Base-by-base conservation (phyloP, 2,113 vertebrate species). In the Albula glossodonta region DNA sequence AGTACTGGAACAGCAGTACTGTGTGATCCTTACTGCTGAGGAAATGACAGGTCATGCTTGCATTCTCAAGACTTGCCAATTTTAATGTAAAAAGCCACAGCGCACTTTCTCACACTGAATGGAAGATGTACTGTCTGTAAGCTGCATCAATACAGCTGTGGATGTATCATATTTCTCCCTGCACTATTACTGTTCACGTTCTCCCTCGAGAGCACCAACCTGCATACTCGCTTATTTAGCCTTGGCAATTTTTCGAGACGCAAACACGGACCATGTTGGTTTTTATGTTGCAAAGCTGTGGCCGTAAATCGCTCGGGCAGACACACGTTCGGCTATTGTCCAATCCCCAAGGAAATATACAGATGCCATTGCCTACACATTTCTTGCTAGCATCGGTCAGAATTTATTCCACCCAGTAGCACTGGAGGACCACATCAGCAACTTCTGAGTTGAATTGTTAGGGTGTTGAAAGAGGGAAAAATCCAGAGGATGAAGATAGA, bases 361-460 rank as follows among this genome's bases (percentile, higher is more conserved):
- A 8, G 63, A 22, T n/a, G 13, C 19, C 63, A 7, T 10, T 8
- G 70, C 22, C n/a, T 10, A 22, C 70, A 74, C 70, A 74, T 74
- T 74, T 74, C 70, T 74, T 74, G 70, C 70, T 74, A 31, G 81
- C 51, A 53, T 50, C 56, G 81, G 52, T 57, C 51, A 31, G n/a
- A 57, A 31, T 56, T 52, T 41, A 53, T 82, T 51, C 51, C 52
- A 4, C 25, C 11, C 15, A 53, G 25, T 5, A 53, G 19, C 13
- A 56, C n/a, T 50, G 78, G 4, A 15, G 19, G 19, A 48, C 78
- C 4, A 31, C 52, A 25, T 56, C 51, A 56, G 51, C 51, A 82
- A 56, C 5, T 80, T 80, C 79, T 80, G 9, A 79, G 78, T 10
- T 79, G 79, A 51, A 80, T 51, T 51, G 79, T 80, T 51, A 50